Conservation (phyloP, 2,888 invertebrate species). For the Urechis unicinctus region DNA sequence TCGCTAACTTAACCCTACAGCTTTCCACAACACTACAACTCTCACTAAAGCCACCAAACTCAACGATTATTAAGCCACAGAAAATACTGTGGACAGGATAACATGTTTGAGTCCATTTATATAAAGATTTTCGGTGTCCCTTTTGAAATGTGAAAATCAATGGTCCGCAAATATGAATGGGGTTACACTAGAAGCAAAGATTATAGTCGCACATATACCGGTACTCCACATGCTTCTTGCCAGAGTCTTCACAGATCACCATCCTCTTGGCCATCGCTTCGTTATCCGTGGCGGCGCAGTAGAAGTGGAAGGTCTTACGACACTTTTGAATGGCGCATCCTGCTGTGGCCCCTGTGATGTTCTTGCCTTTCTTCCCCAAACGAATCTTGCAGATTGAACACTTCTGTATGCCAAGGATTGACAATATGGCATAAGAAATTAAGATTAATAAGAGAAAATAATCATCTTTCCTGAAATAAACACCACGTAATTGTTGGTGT, state of each 20-base stretch:
- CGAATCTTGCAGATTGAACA: constrained; percentile 62
- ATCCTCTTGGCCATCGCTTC: constrained; percentile 6
- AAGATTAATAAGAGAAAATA: background rate
- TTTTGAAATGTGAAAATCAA: no score
- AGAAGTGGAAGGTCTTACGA: constrained; percentile 65
- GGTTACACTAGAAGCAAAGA: no score
- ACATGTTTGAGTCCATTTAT: no score
- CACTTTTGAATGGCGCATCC: constrained; percentile 63
- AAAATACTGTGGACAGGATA: no score
- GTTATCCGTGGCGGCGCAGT: constrained; percentile 55
- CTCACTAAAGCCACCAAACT: no score
- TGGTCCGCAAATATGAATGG: no score
- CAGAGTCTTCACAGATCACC: background rate
- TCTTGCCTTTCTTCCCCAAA: constrained; percentile 2
- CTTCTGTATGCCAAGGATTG: constrained; percentile 55
- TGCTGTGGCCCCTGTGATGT: constrained; percentile 57
- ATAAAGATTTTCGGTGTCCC: no score
- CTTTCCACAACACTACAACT: no score
- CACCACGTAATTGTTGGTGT: background rate
- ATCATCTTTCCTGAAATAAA: background rate
- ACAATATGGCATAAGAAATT: constrained; percentile 7
- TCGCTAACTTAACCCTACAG: no score
- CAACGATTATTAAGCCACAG: no score
- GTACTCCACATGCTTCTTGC: background rate
- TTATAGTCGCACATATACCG: background rate